Base-by-base conservation (phyloP, 2,113 vertebrate genomes). In the Corapipo altera region DNA sequence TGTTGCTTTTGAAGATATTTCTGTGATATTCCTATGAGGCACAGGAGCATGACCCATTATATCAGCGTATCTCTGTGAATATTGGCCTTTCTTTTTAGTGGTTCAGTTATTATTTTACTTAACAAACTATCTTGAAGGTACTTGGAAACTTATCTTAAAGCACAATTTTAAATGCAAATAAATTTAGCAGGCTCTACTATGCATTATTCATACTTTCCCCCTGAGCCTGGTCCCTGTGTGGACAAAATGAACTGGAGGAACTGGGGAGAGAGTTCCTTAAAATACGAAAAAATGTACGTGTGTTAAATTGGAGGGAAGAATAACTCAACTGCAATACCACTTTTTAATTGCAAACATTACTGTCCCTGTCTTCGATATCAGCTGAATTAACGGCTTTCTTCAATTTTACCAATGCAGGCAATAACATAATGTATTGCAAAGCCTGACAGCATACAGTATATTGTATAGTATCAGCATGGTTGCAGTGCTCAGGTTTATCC, bases 351-450 rank as follows among this genome's bases (percentile, higher is more conserved):
- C 73, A 79, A 88, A 81, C 59, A 74, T 57, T 69, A 81, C 35
- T 33, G 28, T 70, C 20, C 16, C 27, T 59, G 8, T 64, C 71
- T 94, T 57, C 52, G 27, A 39, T 73, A 46, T 7, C 35, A 84
- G 35, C 8, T 82, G 72, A 96, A 73, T 80, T 57, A 20, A 91
- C 83, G 33, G 21, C 58, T 88, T 95, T 96, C 35, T 90, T 94
- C 85, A 91, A 1, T 78, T 92, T 95, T 84, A 35, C 62, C 51
- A 67, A 35, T 41, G 78, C 80, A 65, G 61, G 33, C 21, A 58
- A 14, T 48, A 48, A n/a, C 23, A 74, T 7, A 20, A 23, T 48
- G 11, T 35, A 32, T 21, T 64, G 39, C 39, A 39, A 61, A 85
- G 33, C 43, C 46, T 77, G 65, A 30, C 55, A 52, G 17, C 0